phyloP scores from a whole-genome alignment of 2,888 invertebrate species.

The Empis stercorea region DNA sequence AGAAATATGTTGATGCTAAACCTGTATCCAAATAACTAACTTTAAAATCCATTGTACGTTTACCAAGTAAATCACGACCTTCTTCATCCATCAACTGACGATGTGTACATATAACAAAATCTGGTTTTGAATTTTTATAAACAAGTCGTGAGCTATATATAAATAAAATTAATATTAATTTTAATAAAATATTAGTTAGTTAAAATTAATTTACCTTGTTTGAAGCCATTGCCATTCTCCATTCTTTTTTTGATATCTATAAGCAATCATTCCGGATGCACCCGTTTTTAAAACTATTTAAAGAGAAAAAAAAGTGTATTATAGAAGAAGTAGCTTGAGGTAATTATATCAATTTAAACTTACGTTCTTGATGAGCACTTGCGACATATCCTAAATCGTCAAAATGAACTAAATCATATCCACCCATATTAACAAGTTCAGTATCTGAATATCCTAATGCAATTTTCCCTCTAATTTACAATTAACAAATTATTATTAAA shows the following conservation, averaged over 20 bases:
- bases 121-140: constrained; percentile 98
- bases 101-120: constrained; percentile 98
- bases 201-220: constrained; percentile 43
- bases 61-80: constrained; percentile 90
- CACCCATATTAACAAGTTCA: constrained; percentile 84
- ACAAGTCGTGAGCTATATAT: constrained; percentile 74
- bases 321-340: background rate
- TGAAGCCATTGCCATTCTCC: constrained; percentile 97
- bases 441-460: constrained; percentile 87
- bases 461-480: constrained; percentile 70
- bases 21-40: constrained; percentile 91
- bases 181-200: background rate
- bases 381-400: constrained; percentile 96
- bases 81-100: constrained; percentile 99
- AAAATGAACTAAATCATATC: constrained; percentile 94
- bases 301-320: constrained; percentile 1
- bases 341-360: constrained; percentile 36
- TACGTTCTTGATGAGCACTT: constrained; percentile 98
- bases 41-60: constrained; percentile 98
- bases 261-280: constrained; percentile 98
- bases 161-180: background rate
- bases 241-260: constrained; percentile 90
- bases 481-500: constrained; percentile 1
- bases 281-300: constrained; percentile 92
- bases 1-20: constrained; percentile 79